These are phyloP conservation scores for Maconellicoccus hirsutus DNA, from an alignment of 1,140 invertebrate species.

Conservation along the genomic window DNA sequence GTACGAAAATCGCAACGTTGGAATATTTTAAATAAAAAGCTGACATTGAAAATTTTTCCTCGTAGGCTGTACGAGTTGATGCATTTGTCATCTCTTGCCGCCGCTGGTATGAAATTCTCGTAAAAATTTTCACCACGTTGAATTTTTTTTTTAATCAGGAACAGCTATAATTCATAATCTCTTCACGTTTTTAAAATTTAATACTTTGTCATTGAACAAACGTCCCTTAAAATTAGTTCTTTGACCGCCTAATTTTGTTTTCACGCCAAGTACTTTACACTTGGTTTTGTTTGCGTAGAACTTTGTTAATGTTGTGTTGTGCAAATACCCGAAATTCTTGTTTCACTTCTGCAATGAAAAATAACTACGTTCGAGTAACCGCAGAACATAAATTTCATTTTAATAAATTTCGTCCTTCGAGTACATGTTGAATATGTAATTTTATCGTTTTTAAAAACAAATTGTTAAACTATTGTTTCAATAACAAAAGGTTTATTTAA, in stretches of 20 bases:
- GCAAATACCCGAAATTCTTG: neutral
- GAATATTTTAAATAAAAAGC: too few relatives aligned
- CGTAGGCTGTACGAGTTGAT: too few relatives aligned
- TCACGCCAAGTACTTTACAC: neutral
- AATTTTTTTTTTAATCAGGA: too few relatives aligned
- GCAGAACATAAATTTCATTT: neutral
- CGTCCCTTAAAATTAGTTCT: neutral
- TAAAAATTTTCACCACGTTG: too few relatives aligned
- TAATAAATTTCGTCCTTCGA: neutral
- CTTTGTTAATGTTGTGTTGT: neutral
- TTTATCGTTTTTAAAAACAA: neutral
- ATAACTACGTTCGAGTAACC: neutral
- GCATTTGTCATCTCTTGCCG: too few relatives aligned
- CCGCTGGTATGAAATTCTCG: too few relatives aligned
- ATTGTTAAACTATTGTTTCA: neutral
- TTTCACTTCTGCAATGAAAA: neutral
- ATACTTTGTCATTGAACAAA: neutral
- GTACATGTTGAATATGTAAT: neutral
- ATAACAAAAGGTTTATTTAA: neutral
- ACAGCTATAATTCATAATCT: too few relatives aligned
- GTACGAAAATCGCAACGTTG: too few relatives aligned
- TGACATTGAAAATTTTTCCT: too few relatives aligned
- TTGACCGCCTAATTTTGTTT: neutral
- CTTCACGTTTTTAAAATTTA: too few relatives aligned
- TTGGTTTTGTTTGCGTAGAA: neutral